These are phyloP conservation scores for Cercopithecus neglectus DNA, from an alignment of 2,797 vertebrate species.

Conservation along the genomic window DNA sequence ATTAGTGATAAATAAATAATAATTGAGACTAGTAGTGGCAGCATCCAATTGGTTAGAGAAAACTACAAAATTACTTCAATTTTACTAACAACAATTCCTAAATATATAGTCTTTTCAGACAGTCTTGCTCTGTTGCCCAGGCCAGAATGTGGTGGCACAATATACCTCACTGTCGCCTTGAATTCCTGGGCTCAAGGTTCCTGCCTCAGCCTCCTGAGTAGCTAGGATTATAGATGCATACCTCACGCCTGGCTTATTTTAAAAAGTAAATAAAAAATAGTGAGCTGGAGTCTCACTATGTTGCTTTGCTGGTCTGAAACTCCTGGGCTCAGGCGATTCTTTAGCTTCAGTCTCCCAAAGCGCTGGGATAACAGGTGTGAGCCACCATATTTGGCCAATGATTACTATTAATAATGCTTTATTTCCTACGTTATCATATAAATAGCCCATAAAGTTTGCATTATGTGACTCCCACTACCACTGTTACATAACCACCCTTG, in stretches of 20 bases:
- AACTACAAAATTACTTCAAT: constrained; percentile 53
- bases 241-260: neutral
- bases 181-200: neutral
- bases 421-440: neutral
- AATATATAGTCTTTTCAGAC: neutral
- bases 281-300: neutral
- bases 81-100: constrained; percentile 13
- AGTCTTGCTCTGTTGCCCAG: neutral
- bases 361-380: neutral
- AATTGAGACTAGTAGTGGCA: neutral
- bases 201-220: neutral
- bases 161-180: neutral
- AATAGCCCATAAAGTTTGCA: neutral
- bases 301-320: neutral
- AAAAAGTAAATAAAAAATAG: neutral
- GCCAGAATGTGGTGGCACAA: neutral
- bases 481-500: neutral
- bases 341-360: neutral
- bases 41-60: neutral
- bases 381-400: neutral
- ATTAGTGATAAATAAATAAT: constrained; percentile 19
- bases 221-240: neutral
- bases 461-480: neutral
- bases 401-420: neutral
- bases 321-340: neutral